Conservation (phyloP, 2,113 vertebrate species). For the Drymodes brunneopygia region DNA sequence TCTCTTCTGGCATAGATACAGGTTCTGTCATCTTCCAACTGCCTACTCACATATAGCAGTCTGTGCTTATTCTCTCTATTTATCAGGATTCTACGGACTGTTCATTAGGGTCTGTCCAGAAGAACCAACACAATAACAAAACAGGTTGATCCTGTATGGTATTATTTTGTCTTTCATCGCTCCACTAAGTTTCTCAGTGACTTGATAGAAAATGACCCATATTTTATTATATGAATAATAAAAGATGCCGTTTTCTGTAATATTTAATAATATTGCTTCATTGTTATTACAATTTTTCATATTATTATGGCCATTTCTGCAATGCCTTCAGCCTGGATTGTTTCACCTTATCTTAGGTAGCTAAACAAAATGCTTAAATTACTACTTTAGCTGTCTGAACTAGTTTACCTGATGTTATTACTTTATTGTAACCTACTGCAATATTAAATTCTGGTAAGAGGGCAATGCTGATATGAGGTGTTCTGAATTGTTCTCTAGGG, state of each 20-base stretch:
- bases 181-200: not conserved
- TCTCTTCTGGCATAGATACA: not conserved
- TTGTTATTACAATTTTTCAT: not conserved
- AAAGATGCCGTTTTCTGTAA: not conserved
- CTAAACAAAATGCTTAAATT: not conserved
- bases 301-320: not conserved
- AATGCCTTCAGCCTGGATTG: not conserved
- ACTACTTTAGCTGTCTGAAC: not conserved
- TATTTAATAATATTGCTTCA: not conserved
- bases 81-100: not conserved
- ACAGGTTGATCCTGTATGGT: not conserved
- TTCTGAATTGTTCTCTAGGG: not conserved
- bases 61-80: not conserved
- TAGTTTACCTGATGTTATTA: not conserved
- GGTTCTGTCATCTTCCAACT: not conserved
- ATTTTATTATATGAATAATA: not conserved
- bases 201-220: not conserved
- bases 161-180: not conserved
- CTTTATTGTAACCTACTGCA: not conserved
- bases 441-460: not conserved
- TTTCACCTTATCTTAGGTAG: not conserved
- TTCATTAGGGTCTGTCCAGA: not conserved
- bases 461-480: not conserved
- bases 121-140: not conserved
- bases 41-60: not conserved